Evolutionary conservation across 2,113 vertebrate species (phyloP), one percentile per base, ranked within the genome.

Genomic region (Ascaphus truei): DNA sequence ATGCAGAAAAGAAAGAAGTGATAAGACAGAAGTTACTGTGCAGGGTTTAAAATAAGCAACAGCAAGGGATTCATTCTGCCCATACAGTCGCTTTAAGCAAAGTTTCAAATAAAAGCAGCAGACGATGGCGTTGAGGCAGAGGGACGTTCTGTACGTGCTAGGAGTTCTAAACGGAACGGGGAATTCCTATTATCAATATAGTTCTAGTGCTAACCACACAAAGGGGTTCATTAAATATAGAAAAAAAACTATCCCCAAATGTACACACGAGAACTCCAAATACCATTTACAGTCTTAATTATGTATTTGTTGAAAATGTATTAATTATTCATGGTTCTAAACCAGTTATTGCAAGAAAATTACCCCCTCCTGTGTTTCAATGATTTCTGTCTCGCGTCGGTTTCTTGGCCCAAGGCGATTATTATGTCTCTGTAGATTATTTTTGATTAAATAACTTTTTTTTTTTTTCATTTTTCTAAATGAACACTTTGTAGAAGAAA

Each of bases 261-360:
- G 23, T 43, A 26, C 52, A 36, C 55, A 9, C 5, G 55, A 60
- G 43, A 8, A 26, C 53, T 68, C 43, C 34, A 20, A 68, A n/a
- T 39, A 43, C 66, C 66, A 68, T 31, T 68, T 68, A 68, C 55
- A 59, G 66, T 59, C 56, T 51, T 60, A 68, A 68, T 68, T 59
- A 68, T 68, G 50, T 60, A 60, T 68, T 59, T 68, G 66, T 50
- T 37, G 66, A 60, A 48, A 59, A 37, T 68, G 37, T 43, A 59
- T 68, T 59, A 68, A 68, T 68, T 68, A 68, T 68, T 57, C 31
- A 68, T 51, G 34, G 7, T 26, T 39, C 37, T 59, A 59, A 34
- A 60, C 55, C 50, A 51, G 43, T 16, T 26, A 51, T 20, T 48
- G 20, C 5, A 23, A 26, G 27, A 8, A 55, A 50, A 48, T 31